A percentile compares a stretch with the other conserved stretches of the same genome.
Evolutionary conservation across 1,140 invertebrate species (phyloP).

Genomic region (Achatina immaculata): DNA sequence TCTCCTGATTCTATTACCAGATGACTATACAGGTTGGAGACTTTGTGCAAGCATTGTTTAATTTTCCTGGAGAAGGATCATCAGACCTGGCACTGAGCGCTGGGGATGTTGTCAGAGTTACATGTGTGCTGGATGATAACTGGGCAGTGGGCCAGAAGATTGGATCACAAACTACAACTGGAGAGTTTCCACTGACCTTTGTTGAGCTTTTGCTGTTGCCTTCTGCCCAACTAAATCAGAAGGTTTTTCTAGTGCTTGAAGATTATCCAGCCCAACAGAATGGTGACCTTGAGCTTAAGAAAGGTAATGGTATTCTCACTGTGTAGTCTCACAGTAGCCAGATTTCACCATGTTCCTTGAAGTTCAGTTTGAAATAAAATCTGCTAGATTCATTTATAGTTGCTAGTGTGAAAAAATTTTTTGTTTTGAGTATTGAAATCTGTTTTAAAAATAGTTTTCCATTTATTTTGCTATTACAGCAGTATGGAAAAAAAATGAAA

Average conservation of each 20-base stretch:
- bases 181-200: constrained; percentile 74
- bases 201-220: constrained; percentile 73
- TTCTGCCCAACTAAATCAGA: constrained; percentile 65
- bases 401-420: no score
- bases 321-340: no score
- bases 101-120: constrained; percentile 70
- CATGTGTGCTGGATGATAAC: constrained; percentile 72
- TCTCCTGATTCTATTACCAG: constrained; percentile 48
- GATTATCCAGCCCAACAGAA: constrained; percentile 71
- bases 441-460: no score
- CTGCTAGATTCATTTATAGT: no score
- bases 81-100: constrained; percentile 53
- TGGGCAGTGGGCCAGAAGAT: constrained; percentile 71
- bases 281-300: constrained; percentile 73
- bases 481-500: no score
- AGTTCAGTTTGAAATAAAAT: no score
- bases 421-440: no score
- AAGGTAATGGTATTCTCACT: no score
- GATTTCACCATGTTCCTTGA: no score
- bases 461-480: no score
- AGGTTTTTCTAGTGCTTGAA: constrained; percentile 72
- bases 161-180: constrained; percentile 47
- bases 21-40: constrained; percentile 54
- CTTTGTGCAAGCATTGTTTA: constrained; percentile 65
- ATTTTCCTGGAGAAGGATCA: constrained; percentile 63